Evolutionary conservation across 2,888 invertebrate species (phyloP).

Genomic region (Papilio demoleus): DNA sequence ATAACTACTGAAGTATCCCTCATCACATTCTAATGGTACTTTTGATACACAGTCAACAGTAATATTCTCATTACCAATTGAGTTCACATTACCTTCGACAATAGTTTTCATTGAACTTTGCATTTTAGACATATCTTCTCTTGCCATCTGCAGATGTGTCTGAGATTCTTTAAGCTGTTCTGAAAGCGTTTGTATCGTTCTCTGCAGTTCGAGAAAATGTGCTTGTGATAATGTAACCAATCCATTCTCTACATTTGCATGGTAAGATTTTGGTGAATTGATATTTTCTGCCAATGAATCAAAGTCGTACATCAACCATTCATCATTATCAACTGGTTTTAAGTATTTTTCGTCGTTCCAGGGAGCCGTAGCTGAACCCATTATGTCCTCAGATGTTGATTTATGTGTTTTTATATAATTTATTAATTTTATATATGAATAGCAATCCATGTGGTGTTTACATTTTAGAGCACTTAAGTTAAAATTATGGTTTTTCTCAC

Average conservation of each 20-base stretch:
- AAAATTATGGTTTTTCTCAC: conserved; percentile 86
- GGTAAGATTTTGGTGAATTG: conserved; percentile 75
- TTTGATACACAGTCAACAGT: conserved; percentile 70
- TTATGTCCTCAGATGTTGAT: conserved; percentile 82
- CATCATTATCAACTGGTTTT: conserved; percentile 89
- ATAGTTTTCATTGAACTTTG: conserved; percentile 82
- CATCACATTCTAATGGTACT: conserved; percentile 86
- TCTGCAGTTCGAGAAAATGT: conserved; percentile 85
- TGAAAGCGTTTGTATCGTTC: conserved; percentile 82
- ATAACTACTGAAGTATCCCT: conserved; percentile 92
- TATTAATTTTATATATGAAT: conserved; percentile 91
- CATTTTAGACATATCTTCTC: conserved; percentile 85
- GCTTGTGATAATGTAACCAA: conserved; percentile 84
- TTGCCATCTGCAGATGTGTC: conserved; percentile 83
- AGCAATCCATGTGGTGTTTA: conserved; percentile 90
- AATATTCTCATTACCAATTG: conserved; percentile 49
- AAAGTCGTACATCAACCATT: conserved; percentile 92
- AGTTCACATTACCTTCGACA: conserved; percentile 66
- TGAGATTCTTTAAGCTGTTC: conserved; percentile 85
- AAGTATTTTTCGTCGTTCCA: conserved; percentile 92
- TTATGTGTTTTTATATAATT: conserved; percentile 90
- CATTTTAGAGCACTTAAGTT: conserved; percentile 85
- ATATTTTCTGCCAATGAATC: conserved; percentile 71
- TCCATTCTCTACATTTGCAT: conserved; percentile 85
- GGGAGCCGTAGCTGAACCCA: conserved; percentile 75